Evolutionary conservation across 2,888 invertebrate species (phyloP), one percentile per base, ranked within the genome.

Genomic region (Hydroisotoma schaefferi): DNA sequence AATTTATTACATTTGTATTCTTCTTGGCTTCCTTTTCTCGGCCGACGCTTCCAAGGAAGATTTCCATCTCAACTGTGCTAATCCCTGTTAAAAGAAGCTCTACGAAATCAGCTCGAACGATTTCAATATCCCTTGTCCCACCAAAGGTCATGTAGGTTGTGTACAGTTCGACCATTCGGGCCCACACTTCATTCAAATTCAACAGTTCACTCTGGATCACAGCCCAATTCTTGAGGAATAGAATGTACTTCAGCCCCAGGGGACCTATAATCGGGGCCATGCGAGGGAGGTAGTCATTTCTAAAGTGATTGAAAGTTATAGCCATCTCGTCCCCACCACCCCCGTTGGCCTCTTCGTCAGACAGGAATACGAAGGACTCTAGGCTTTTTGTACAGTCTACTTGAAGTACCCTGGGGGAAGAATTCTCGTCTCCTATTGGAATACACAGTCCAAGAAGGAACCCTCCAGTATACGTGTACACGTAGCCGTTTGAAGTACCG

Each of bases 401-500:
- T 47, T 68, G 63, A 6, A 58, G 26, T 1, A 68, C 38, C 15
- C 63, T 43, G 12, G 57, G 47, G 1, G 33, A 46, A 1, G 54
- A 47, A 15, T 27, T 52, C 15, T 57, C 58, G 10, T 62, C 58
- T 8, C 28, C 53, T 28, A 63, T 47, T 40, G 57, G 56, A 10
- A 68, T 28, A 22, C 61, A 60, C 0, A 67, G 49, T 8, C 64
- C 64, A n/a, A 65, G 56, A 2, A 69, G 55, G 52, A 68, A 69
- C 22, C 71, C 69, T 22, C 71, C 71, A 38, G 71, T 68, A 29
- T 65, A 68, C 10, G 62, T 59, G 55, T 76, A 74, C 10, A 80
- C 74, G 70, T 83, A 81, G 1, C 92, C 90, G 67, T 83, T 81
- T 55, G 83, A 83, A 74, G 88, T 86, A 12, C 91, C 91, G 55